Conservation (phyloP, 2,888 invertebrate species). For the Isoperla grammatica region DNA sequence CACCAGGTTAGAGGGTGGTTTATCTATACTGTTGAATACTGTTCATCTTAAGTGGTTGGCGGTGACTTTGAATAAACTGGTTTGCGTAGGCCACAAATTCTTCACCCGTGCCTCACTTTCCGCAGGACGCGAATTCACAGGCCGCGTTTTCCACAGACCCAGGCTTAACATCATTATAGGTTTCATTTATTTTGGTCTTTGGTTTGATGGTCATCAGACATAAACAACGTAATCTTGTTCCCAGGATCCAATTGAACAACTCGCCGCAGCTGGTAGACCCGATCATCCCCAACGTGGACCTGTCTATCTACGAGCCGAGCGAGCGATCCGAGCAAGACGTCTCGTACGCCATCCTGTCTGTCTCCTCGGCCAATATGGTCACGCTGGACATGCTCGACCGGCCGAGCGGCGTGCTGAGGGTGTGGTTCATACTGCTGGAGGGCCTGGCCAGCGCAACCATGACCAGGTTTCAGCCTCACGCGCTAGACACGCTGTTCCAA, state of each 20-base stretch:
- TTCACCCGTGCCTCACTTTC: too few species aligned
- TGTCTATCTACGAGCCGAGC: conserved; percentile 57
- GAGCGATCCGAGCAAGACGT: conserved; percentile 57
- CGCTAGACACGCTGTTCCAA: conserved; percentile 82
- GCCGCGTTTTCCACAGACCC: too few species aligned
- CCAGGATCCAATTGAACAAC: conserved; percentile 42
- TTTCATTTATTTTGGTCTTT: too few species aligned
- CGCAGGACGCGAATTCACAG: too few species aligned
- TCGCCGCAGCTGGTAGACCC: conserved; percentile 63
- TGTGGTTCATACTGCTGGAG: conserved; percentile 85
- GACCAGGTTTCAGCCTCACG: conserved; percentile 73
- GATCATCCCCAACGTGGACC: conserved; percentile 70
- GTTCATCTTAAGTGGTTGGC: too few species aligned
- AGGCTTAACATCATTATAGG: too few species aligned
- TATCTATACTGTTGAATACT: too few species aligned
- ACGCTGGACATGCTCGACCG: conserved; percentile 65
- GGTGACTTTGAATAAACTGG: too few species aligned
- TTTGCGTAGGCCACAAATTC: too few species aligned
- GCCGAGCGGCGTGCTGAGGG: conserved; percentile 77
- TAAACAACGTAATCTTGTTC: too few species aligned
- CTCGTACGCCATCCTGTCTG: conserved; percentile 56
- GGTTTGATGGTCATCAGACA: too few species aligned
- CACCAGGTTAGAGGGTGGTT: too few species aligned
- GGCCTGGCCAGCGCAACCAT: conserved; percentile 56
- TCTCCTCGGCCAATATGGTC: conserved; percentile 48